Evolutionary conservation across 2,888 invertebrate genomes (phyloP), one percentile per base, ranked within the genome.

Genomic region (Eumacrocentrus americanus): DNA sequence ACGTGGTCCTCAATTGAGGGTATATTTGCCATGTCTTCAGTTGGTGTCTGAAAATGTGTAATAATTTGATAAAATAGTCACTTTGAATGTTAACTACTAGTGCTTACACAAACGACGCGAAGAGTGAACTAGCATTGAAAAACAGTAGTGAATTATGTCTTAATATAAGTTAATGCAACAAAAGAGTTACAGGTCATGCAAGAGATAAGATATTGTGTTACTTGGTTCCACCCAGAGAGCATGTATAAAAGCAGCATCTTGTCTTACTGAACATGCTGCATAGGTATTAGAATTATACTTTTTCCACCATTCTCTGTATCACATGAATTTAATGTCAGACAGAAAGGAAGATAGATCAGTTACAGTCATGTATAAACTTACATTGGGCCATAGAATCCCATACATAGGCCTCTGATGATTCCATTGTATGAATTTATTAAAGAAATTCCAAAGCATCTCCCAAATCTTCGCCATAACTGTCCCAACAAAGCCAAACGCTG

Each of bases 81-180:
- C 34, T 38, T 23, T n/a, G 5, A 3, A 34, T 60, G 2, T 11
- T 25, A 25, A 20, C 29, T 9, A 6, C 29, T 20, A 12, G 23
- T 73, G 72, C 73, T 74, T 72, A 72, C 73, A 62, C 59, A 60
- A 63, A 58, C 66, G 70, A 65, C 60, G 67, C 61, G 67, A 65
- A 64, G 71, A 71, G 64, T 66, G 70, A 62, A 71, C 72, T 70
- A 74, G 69, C 59, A 58, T 62, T 58, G 60, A 59, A 50, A 44
- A 52, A 59, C n/a, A n/a, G n/a, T 48, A 12, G 6, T 20, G 11
- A 48, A 18, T 29, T 7, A 14, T 48, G 40, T 58, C 70, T 75
- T 78, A 75, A 78, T 79, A 80, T 80, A 79, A 80, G 73, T 73
- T 78, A 74, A 67, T 23, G 53, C 63, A 64, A 78, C 76, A 79